These are phyloP conservation scores for Epizoanthus scotinus DNA, from an alignment of 92 coral and sea anemone species.

Conservation along the genomic window DNA sequence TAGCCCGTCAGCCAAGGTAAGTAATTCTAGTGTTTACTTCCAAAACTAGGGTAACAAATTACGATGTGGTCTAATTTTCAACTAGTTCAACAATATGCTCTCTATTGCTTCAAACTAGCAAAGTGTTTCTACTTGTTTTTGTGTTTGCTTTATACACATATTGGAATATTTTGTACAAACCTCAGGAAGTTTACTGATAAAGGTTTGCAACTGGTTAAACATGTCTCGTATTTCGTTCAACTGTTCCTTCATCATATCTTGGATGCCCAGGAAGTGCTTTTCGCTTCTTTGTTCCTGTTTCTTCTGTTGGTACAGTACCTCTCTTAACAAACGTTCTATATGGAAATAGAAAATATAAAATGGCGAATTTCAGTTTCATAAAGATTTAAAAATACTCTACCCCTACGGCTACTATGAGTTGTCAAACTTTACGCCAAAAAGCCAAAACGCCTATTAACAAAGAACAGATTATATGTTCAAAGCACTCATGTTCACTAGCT, in stretches of 20 bases:
- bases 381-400: not conserved
- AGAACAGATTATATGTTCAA: no score
- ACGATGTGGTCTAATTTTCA: not conserved
- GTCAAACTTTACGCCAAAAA: no score
- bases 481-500: no score
- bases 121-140: not conserved
- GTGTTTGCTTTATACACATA: not conserved
- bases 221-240: not conserved
- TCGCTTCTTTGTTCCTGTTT: slow-evolving; percentile 16
- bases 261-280: not conserved
- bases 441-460: no score
- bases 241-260: slow-evolving; percentile 1
- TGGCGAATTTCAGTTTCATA: not conserved
- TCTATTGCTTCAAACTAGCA: not conserved
- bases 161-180: not conserved
- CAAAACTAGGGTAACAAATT: no score
- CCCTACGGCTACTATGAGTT: no score
- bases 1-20: no score
- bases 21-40: no score
- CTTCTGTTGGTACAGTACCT: slow-evolving; percentile 25
- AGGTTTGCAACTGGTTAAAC: slow-evolving; percentile 16
- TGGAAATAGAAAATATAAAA: not conserved
- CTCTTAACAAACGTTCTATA: slow-evolving; percentile 12
- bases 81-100: not conserved
- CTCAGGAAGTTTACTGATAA: slow-evolving; percentile 11